Conservation (phyloP, 2,113 vertebrate genomes). For the Pardalotus punctatus region DNA sequence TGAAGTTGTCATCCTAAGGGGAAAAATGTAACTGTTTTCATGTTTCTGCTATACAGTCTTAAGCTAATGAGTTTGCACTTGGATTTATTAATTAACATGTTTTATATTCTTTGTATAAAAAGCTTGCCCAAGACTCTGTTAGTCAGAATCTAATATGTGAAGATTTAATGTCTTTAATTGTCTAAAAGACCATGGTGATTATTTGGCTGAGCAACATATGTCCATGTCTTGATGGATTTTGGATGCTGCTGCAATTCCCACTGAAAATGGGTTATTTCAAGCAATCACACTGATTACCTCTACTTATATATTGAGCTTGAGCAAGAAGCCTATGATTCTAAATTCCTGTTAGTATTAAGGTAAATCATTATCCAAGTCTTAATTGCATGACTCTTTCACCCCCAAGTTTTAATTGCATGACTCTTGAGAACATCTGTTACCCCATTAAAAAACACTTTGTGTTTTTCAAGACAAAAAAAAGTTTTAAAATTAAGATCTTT, state of each 20-base stretch:
- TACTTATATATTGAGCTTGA: not conserved
- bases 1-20: not conserved
- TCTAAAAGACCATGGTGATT: not conserved
- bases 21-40: not conserved
- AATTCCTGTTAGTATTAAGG: not conserved
- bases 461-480: not conserved
- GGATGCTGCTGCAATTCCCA: not conserved
- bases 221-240: not conserved
- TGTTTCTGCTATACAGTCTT: not conserved
- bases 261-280: not conserved
- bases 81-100: slow-evolving; percentile 1
- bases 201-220: not conserved
- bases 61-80: slow-evolving; percentile 16
- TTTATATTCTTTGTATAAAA: not conserved
- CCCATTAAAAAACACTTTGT: not conserved
- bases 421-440: not conserved
- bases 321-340: not conserved
- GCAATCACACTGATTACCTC: not conserved
- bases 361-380: not conserved
- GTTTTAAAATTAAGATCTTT: not conserved
- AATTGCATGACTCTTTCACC: not conserved
- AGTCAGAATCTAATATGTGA: not conserved
- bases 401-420: not conserved
- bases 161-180: not conserved
- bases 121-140: not conserved